Percentiles rank a stretch among this genome's conserved stretches.
Evolutionary conservation across 2,113 vertebrate genomes (phyloP).

Genomic region (Gopherus evgoodei): DNA sequence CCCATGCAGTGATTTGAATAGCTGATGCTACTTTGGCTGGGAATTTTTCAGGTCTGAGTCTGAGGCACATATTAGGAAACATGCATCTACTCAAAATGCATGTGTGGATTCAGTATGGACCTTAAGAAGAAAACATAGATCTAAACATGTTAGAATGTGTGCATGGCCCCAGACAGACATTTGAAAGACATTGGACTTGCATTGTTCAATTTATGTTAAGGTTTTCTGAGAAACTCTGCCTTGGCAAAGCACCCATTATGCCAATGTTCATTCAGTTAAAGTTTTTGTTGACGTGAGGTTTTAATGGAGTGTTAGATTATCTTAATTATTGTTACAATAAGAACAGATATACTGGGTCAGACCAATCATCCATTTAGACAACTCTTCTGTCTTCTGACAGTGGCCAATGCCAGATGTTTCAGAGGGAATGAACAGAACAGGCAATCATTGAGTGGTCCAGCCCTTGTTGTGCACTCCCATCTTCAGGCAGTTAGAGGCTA

Average conservation of each 20-base stretch:
- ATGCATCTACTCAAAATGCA: background rate
- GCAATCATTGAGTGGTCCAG: background rate
- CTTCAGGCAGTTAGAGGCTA: background rate
- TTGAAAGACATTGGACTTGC: background rate
- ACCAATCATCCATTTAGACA: background rate
- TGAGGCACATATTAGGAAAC: background rate
- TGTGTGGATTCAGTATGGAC: background rate
- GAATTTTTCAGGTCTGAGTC: background rate
- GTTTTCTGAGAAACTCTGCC: conserved; percentile 25
- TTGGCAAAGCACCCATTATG: background rate
- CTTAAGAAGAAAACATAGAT: background rate
- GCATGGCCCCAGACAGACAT: background rate
- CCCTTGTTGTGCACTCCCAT: background rate
- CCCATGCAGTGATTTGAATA: background rate
- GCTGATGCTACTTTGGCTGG: background rate
- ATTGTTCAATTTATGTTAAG: conserved; percentile 19
- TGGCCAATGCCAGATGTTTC: background rate
- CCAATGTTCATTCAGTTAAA: background rate
- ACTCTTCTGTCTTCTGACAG: background rate
- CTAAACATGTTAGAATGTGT: background rate
- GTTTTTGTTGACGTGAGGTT: conserved; percentile 16
- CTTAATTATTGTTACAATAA: background rate
- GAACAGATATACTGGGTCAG: background rate
- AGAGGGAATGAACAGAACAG: background rate
- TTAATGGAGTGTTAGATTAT: conserved; percentile 1